These are phyloP conservation scores for Abrostola tripartita DNA, from an alignment of 2,888 invertebrate genomes.

Conservation along the genomic window DNA sequence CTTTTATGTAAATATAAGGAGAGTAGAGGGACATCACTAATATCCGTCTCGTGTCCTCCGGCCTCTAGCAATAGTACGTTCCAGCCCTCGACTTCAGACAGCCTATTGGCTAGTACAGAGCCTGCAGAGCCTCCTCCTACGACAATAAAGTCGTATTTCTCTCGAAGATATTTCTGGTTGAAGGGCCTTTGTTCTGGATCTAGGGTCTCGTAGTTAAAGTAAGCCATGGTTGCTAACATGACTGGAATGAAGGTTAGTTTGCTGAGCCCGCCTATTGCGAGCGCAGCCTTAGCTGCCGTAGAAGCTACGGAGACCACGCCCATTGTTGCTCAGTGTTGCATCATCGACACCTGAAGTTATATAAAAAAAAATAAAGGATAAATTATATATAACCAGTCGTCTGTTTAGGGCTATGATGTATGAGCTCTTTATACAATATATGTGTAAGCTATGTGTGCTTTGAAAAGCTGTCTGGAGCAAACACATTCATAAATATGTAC, in stretches of 20 bases:
- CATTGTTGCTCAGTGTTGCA: conserved; percentile 70
- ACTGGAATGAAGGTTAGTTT: conserved; percentile 93
- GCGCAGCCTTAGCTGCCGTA: conserved; percentile 91
- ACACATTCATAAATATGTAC: too few species aligned
- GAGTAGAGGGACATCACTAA: conserved; percentile 95
- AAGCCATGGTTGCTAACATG: conserved; percentile 92
- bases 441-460: too few species aligned
- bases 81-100: conserved; percentile 93
- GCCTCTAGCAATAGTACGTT: conserved; percentile 94
- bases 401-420: too few species aligned
- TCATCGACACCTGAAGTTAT: conserved; percentile 62
- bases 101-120: conserved; percentile 93
- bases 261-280: conserved; percentile 91
- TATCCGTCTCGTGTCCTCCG: conserved; percentile 95
- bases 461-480: too few species aligned
- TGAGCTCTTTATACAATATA: too few species aligned
- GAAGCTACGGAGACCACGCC: conserved; percentile 85
- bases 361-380: conserved; percentile 10
- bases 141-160: conserved; percentile 94
- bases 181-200: conserved; percentile 95
- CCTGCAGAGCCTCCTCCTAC: conserved; percentile 96
- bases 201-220: conserved; percentile 94
- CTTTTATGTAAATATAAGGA: conserved; percentile 96
- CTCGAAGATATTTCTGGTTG: conserved; percentile 89
- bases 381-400: too few species aligned